Percentiles rank a stretch among this genome's conserved stretches.
phyloP scores from a whole-genome alignment of 2,113 vertebrate genomes.

The Thinocorus orbignyianus region DNA sequence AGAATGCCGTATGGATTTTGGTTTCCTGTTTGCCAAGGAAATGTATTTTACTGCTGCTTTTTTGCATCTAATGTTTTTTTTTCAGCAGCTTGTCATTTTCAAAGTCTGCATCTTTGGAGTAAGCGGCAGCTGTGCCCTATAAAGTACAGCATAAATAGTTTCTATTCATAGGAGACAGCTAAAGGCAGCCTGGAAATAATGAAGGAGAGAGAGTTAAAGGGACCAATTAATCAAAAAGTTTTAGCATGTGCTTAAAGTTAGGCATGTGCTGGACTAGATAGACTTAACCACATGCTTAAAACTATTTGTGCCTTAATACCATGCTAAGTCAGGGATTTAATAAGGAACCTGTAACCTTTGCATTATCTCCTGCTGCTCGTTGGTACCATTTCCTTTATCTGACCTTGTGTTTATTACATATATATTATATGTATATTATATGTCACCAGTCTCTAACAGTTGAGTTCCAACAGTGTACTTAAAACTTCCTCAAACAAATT shows the following conservation, averaged over 20 bases:
- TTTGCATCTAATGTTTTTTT: background rate
- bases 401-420: background rate
- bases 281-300: background rate
- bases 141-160: background rate
- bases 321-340: background rate
- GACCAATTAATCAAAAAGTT: background rate
- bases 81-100: background rate
- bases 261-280: background rate
- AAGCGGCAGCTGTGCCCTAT: background rate
- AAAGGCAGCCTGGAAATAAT: background rate
- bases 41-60: background rate
- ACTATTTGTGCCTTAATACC: background rate
- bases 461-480: background rate
- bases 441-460: background rate
- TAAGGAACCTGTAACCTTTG: background rate
- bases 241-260: background rate
- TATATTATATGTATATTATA: too few species aligned
- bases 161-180: background rate
- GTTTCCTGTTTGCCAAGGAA: background rate
- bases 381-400: background rate
- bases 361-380: background rate
- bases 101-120: background rate
- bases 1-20: background rate
- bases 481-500: background rate
- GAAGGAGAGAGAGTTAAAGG: background rate